phyloP scores from a whole-genome alignment of 2,113 vertebrate genomes.

The Rhadina sibilatrix region DNA sequence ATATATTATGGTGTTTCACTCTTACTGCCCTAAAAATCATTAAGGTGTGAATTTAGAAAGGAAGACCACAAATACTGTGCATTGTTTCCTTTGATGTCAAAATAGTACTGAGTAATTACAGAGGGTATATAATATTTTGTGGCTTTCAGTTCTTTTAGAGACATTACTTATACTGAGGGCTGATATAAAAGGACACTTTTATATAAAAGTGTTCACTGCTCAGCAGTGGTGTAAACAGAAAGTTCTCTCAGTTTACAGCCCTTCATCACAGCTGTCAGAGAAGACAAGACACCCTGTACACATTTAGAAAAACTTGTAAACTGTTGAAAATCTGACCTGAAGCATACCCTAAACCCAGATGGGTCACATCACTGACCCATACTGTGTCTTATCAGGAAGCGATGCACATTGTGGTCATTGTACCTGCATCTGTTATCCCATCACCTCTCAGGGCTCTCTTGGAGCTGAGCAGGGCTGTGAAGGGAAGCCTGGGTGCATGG shows the following conservation, averaged over 20 bases:
- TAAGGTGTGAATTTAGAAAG: slow-evolving; percentile 49
- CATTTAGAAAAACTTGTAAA: slow-evolving; percentile 37
- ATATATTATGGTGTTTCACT: background rate
- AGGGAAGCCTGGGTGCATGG: rapidly evolving
- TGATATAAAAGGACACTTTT: slow-evolving; percentile 44
- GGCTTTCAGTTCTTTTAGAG: slow-evolving; percentile 45
- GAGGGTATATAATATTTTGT: slow-evolving; percentile 21
- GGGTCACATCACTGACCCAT: background rate
- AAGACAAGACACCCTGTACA: background rate
- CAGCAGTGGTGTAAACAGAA: slow-evolving; percentile 13
- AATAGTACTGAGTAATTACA: slow-evolving; percentile 60
- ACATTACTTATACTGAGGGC: slow-evolving; percentile 6
- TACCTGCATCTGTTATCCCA: background rate
- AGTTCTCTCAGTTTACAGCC: background rate
- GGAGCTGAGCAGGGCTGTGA: background rate
- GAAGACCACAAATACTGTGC: slow-evolving; percentile 13
- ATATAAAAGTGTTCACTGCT: background rate
- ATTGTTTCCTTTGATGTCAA: slow-evolving; percentile 20
- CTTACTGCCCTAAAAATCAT: slow-evolving; percentile 42
- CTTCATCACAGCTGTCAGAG: slow-evolving; percentile 48
- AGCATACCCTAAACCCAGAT: background rate
- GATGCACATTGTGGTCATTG: background rate
- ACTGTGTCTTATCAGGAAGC: background rate
- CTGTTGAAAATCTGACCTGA: background rate
- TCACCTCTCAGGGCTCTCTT: background rate